Evolutionary conservation across 2,113 vertebrate genomes (phyloP), one percentile per base, ranked within the genome.

Genomic region (Hydropotes inermis): DNA sequence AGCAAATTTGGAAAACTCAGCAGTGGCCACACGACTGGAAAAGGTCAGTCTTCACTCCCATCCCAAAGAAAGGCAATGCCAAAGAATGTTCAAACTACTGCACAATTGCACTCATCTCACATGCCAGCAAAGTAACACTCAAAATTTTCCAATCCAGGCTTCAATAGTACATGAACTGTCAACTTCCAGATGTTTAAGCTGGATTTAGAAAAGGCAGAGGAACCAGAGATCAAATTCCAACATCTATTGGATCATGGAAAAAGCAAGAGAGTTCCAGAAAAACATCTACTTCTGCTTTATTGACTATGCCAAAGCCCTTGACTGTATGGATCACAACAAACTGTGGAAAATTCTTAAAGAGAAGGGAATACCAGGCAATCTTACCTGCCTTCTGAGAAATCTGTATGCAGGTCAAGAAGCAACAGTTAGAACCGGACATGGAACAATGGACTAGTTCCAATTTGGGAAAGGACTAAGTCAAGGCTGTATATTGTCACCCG

Each of bases 181-280:
- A 36, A 70, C 17, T 36, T 70, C 17, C n/a, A 70, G 9, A 10
- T 70, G 64, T 70, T 70, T 36, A 36, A 70, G 64, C n/a, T 70
- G n/a, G 64, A 36, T 36, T 70, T 36, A 70, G 64, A 36, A 70
- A 70, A 70, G 64, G 64, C 64, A 70, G n/a, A 70, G n/a, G n/a
- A 70, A 70, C 64, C n/a, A 70, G 64, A 36, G 5, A 70, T 36
- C 64, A 70, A 70, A 70, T 70, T n/a, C 17, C n/a, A 70, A 36
- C n/a, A 36, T 36, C 64, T 0, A 1, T 0, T 36, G 64, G n/a
- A 36, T 70, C n/a, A 70, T 70, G 9, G 0, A 70, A 70, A 70
- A 70, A 36, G 17, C 64, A 70, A 70, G 9, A 36, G 9, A 36
- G 19, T 70, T 36, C 17, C n/a, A 36, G 64, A 70, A 70, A 67